Evolutionary conservation across 2,888 invertebrate species (phyloP), one percentile per base, ranked within the genome.

Genomic region (Drosophila austrosaltans): DNA sequence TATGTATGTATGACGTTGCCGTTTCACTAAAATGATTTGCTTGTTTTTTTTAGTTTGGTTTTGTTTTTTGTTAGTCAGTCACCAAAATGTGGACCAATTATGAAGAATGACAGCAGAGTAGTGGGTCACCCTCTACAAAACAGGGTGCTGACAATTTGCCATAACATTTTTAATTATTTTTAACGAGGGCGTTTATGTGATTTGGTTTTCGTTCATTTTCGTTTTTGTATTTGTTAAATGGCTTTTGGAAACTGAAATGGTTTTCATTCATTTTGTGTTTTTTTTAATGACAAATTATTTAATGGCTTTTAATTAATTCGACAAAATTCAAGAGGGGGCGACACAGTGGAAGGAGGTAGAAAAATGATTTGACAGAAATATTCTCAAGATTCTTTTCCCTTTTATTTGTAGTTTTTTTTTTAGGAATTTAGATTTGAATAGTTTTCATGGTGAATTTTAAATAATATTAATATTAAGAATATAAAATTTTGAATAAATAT

Each of bases 141-240:
- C 73, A 72, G 79, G 73, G 79, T 78, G 89, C 79, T 82, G 89
- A 89, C 83, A 88, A 86, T 89, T 86, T 78, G 79, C 81, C 87
- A 79, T 80, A 81, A 81, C 78, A 86, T 83, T 79, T 88, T 86
- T 86, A 86, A 86, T 85, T 86, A 81, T 73, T 77, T 85, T 79
- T 80, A 78, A 81, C 83, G 83, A 85, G 87, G 85, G 87, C 87
- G 81, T 82, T 87, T 84, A 84, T 84, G 78, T 80, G 86, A 87
- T 77, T 85, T 75, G 59, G 66, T 74, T 67, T 36, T 63, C 28
- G 64, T 53, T 67, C 72, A 53, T 25, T 32, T 32, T 36, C 36
- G 36, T 36, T 36, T 30, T 53, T 53, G 40, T 44, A 53, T 28
- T 32, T 28, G 40, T 58, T 60, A 25, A 58, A 61, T 36, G 63